Base-by-base conservation (phyloP, 2,113 vertebrate species). In the Gavia stellata region DNA sequence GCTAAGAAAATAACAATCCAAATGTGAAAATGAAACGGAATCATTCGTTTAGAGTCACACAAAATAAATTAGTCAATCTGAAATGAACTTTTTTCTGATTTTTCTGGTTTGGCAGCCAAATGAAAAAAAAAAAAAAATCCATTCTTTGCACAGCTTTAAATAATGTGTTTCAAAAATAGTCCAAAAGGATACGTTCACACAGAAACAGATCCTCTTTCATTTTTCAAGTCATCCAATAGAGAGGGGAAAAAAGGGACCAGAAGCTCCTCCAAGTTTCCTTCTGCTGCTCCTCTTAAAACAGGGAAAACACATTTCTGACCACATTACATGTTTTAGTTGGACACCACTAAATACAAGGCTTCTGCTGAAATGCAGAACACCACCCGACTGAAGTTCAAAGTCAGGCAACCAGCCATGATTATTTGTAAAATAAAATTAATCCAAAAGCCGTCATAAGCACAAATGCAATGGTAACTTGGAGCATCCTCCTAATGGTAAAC, bases 321-420 rank as follows among this genome's bases (percentile, higher is more conserved):
- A 96, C 96, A 97, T 96, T 93, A 97, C 94, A 96, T 97, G 97
- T 97, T 97, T 97, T 95, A 89, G 85, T 97, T 97, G 97, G 97
- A 97, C 90, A 81, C 86, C 82, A 66, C 19, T 58, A 86, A 85
- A 94, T 31, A 19, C 62, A 87, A 91, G 84, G 81, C 77, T 92
- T 91, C 88, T 95, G 90, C 92, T 93, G 84, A 95, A 96, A 82
- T 25, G 81, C 55, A 96, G 68, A 90, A 71, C 34, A 1, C 92
- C 96, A 91, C 87, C 86, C 21, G 1, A 72, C 87, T 9, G 2
- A 67, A 84, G 86, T 81, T 96, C 92, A 88, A 83, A 86, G 59
- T 49, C 31, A 14, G 94, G 90, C 92, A 91, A 67, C 36, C 59
- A 45, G 88, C 94, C 86, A 81, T 10, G 86, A 70, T 88, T 95